phyloP scores from a whole-genome alignment of 2,888 invertebrate species.

The Rosalia funebris region DNA sequence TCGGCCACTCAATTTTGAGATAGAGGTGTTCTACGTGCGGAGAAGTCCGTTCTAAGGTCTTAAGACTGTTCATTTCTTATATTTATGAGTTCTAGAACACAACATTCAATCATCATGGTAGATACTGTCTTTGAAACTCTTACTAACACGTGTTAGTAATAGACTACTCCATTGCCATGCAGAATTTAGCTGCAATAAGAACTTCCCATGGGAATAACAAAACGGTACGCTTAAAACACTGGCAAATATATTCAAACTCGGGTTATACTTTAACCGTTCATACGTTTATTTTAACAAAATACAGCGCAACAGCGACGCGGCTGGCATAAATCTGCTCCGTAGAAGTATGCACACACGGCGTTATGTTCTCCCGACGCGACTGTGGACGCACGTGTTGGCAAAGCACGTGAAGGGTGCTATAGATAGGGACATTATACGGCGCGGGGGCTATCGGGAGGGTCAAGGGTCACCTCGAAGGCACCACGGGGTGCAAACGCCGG shows the following conservation, averaged over 20 bases:
- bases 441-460: conserved; percentile 30
- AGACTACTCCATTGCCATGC: too few relatives aligned
- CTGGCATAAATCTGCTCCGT: conserved; percentile 35
- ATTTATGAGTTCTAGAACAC: too few relatives aligned
- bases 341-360: conserved; percentile 17
- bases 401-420: conserved; percentile 41
- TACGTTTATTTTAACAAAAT: conserved; percentile 35
- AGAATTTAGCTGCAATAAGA: background rate
- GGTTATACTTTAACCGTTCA: conserved; percentile 31
- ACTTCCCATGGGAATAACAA: conserved; percentile 28
- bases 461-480: conserved; percentile 39
- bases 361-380: too few relatives aligned
- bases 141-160: too few relatives aligned
- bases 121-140: too few relatives aligned
- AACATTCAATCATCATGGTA: too few relatives aligned
- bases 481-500: conserved; percentile 43
- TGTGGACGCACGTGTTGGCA: conserved; percentile 11
- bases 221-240: conserved; percentile 18
- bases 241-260: conserved; percentile 37
- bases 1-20: too few relatives aligned
- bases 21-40: too few relatives aligned
- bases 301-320: conserved; percentile 28
- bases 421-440: conserved; percentile 37
- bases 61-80: too few relatives aligned
- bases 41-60: too few relatives aligned